phyloP scores from a whole-genome alignment of 2,797 vertebrate species.

The Dryobates pubescens region DNA sequence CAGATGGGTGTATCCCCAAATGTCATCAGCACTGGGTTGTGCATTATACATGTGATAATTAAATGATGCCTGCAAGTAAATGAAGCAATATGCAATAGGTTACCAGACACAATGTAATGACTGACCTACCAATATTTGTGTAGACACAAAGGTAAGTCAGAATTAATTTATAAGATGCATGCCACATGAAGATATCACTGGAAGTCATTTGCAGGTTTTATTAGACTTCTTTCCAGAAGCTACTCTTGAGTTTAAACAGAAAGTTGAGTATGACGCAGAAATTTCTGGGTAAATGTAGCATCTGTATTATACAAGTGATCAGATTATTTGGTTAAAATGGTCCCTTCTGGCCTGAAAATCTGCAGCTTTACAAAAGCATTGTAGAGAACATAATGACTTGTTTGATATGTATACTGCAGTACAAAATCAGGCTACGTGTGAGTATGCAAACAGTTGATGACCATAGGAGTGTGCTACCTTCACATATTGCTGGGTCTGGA shows the following conservation, averaged over 20 bases:
- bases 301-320: neutral
- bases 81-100: conserved; percentile 11
- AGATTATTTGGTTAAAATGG: neutral
- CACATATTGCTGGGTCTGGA: neutral
- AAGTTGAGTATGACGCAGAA: neutral
- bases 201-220: neutral
- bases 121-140: neutral
- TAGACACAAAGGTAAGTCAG: neutral
- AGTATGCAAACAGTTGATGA: neutral
- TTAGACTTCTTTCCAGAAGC: neutral
- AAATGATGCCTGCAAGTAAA: conserved; percentile 12
- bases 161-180: neutral
- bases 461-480: neutral
- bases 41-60: neutral
- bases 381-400: conserved; percentile 6
- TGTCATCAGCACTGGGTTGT: neutral
- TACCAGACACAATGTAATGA: neutral
- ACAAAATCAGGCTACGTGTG: neutral
- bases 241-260: neutral
- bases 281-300: neutral
- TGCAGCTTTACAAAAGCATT: neutral
- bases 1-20: neutral
- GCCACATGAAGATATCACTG: neutral
- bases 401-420: neutral
- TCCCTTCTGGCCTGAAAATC: neutral